Conservation (phyloP, 2,888 invertebrate species). For the Aphidius colemani region DNA sequence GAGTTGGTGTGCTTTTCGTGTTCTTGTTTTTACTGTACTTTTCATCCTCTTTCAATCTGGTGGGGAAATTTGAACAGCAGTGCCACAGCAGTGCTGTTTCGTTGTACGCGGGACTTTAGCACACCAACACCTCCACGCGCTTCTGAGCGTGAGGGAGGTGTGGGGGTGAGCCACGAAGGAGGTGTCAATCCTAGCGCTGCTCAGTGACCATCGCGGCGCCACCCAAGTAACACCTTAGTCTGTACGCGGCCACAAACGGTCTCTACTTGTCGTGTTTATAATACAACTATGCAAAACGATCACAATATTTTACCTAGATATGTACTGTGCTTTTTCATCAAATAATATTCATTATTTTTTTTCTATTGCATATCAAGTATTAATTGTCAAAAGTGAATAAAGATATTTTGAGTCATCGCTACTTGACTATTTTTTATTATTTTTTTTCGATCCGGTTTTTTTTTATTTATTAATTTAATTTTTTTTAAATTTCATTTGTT, state of each 20-base stretch:
- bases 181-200: conserved; percentile 62
- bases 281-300: too few species aligned
- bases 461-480: conserved; percentile 4
- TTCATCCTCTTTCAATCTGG: too few species aligned
- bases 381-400: too few species aligned
- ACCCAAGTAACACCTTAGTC: conserved; percentile 61
- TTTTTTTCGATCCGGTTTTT: neutral
- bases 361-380: too few species aligned
- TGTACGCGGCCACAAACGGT: conserved; percentile 29
- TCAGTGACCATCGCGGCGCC: conserved; percentile 62
- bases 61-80: too few species aligned
- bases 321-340: too few species aligned
- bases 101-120: conserved; percentile 51
- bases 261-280: neutral
- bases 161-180: conserved; percentile 59
- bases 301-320: too few species aligned
- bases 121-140: conserved; percentile 55
- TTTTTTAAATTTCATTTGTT: neutral
- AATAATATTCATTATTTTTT: too few species aligned
- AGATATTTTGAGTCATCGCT: neutral
- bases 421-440: neutral
- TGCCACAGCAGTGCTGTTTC: conserved; percentile 18
- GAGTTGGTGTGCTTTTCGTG: neutral
- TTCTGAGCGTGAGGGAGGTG: conserved; percentile 48
- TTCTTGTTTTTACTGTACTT: neutral